A percentile compares a stretch with the other conserved stretches of the same genome.
These are phyloP conservation scores for Liolophura sinensis DNA, from an alignment of 1,140 invertebrate species.

Conservation along the genomic window DNA sequence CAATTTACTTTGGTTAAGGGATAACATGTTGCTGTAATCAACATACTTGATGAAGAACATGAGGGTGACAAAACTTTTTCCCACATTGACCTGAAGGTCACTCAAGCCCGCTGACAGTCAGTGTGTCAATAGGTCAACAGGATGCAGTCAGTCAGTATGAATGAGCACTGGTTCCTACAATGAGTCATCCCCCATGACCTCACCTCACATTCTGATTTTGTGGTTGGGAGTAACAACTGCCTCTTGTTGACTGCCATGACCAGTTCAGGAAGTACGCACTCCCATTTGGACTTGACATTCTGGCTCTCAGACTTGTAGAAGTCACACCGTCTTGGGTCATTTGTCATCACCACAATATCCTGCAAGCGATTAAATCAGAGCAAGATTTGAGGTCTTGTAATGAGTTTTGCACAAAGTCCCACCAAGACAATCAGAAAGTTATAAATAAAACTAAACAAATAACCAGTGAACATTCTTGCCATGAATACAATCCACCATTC, in stretches of 20 bases:
- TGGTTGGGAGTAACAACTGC: constrained; percentile 45
- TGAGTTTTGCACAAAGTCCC: no score
- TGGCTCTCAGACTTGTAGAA: constrained; percentile 51
- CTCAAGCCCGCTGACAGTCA: no score
- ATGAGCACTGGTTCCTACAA: not conserved
- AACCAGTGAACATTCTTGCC: no score
- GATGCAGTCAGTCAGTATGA: not conserved
- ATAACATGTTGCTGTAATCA: no score
- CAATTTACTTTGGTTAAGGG: not conserved
- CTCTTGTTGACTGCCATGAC: constrained; percentile 27
- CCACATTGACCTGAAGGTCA: no score
- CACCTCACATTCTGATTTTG: constrained; percentile 51
- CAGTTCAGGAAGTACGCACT: constrained; percentile 35
- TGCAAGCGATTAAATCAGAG: constrained; percentile 18
- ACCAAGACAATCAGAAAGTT: no score
- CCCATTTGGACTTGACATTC: constrained; percentile 53
- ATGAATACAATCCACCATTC: no score
- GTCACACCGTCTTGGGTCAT: constrained; percentile 44
- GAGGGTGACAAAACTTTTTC: no score
- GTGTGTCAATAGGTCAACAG: not conserved
- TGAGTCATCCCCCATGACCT: not conserved
- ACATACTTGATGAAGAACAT: no score
- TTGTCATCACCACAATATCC: constrained; percentile 58
- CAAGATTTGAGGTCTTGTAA: no score
- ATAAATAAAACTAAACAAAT: no score